These are phyloP conservation scores for Hypocryptadius cinnamomeus DNA, from an alignment of 2,113 vertebrate genomes.

Conservation along the genomic window DNA sequence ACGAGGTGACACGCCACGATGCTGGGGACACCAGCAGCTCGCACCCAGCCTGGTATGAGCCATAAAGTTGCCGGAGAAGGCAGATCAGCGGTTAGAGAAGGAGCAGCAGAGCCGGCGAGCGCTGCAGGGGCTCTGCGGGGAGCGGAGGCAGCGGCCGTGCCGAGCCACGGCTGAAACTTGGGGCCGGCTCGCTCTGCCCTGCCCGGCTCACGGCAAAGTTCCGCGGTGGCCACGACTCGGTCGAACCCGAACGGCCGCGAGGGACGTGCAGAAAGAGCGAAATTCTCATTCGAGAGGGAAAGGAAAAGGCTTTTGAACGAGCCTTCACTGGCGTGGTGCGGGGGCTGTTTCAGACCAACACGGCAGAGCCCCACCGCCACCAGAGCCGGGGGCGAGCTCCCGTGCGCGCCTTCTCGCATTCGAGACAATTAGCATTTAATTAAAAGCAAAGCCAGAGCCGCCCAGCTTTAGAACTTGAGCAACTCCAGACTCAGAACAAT, in stretches of 20 bases:
- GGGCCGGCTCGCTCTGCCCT: accelerated
- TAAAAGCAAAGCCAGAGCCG: not conserved
- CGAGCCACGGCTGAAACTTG: not conserved
- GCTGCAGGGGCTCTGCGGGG: not conserved
- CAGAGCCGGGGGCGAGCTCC: not conserved
- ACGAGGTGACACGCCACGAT: not conserved
- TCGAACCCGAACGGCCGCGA: accelerated
- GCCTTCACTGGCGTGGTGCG: accelerated
- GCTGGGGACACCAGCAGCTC: not conserved
- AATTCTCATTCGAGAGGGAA: not conserved
- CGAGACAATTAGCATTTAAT: not conserved
- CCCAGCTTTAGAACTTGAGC: not conserved
- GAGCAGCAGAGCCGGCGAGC: not conserved
- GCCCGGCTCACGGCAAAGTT: not conserved
- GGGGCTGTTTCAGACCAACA: not conserved
- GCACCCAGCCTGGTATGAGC: accelerated
- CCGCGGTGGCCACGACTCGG: not conserved
- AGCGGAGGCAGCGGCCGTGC: not conserved
- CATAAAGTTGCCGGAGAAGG: not conserved
- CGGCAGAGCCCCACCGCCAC: not conserved
- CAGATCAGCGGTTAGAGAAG: accelerated
- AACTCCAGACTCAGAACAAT: not conserved
- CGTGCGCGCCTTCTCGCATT: accelerated
- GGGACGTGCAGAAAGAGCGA: no score
- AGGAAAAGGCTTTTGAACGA: not conserved